A percentile compares a stretch with the other conserved stretches of the same genome.
Evolutionary conservation across 2,888 invertebrate genomes (phyloP).

Genomic region (Drosophila fulvimacula): DNA sequence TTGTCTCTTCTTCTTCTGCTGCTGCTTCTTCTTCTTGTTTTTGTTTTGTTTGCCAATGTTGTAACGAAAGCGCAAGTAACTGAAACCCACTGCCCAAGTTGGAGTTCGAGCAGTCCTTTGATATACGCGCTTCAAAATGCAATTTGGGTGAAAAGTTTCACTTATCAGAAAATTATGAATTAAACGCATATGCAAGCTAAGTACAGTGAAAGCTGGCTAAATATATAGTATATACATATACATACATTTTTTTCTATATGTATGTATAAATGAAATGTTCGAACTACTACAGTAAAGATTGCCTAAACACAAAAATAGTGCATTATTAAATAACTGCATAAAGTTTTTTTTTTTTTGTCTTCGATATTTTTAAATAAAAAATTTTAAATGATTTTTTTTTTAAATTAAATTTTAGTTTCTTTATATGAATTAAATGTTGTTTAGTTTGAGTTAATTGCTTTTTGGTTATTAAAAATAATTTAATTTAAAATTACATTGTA

Average conservation of each 20-base stretch:
- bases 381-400: too few species aligned
- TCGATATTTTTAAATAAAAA: too few species aligned
- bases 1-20: background rate
- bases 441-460: too few species aligned
- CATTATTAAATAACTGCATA: background rate
- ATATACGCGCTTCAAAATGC: conserved; percentile 19
- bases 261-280: background rate
- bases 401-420: too few species aligned
- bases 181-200: background rate
- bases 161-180: conserved; percentile 22
- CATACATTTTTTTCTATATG: too few species aligned
- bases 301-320: background rate
- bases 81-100: conserved; percentile 6
- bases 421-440: too few species aligned
- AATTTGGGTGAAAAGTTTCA: conserved; percentile 36
- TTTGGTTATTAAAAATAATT: too few species aligned
- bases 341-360: too few species aligned
- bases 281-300: background rate
- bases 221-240: background rate
- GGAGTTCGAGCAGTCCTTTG: conserved; percentile 37
- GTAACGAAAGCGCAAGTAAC: conserved; percentile 73
- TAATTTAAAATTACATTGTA: too few species aligned
- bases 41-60: conserved; percentile 41
- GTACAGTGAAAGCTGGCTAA: conserved; percentile 13
- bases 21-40: background rate